These are phyloP conservation scores for Phaedon cochleariae DNA, from an alignment of 2,888 invertebrate species.

Conservation along the genomic window DNA sequence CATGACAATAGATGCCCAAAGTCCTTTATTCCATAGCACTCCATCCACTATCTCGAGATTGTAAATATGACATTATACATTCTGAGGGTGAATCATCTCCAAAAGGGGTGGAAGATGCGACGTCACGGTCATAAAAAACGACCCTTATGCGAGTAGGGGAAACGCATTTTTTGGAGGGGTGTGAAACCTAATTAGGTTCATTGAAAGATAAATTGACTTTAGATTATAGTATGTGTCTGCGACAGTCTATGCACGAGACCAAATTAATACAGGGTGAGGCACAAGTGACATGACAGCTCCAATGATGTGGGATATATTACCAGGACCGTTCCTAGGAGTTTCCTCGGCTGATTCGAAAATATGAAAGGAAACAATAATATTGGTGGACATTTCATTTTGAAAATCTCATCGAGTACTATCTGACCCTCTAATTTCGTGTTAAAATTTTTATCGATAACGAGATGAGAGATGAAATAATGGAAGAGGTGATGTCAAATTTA, in stretches of 20 bases:
- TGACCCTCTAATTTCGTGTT: no score
- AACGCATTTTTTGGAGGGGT: conserved; percentile 15
- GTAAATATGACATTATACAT: conserved; percentile 16
- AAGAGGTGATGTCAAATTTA: no score
- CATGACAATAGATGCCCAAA: conserved; percentile 9
- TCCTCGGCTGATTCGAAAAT: no score
- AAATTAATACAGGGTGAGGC: not conserved
- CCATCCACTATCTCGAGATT: conserved; percentile 5
- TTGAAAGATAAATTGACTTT: conserved; percentile 19
- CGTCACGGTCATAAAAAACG: conserved; percentile 16
- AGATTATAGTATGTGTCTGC: conserved; percentile 14
- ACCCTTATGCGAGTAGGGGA: not conserved
- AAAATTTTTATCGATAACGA: no score
- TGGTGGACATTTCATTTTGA: no score
- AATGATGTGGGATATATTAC: no score
- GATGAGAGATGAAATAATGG: no score
- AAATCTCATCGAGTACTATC: no score
- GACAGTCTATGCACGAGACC: not conserved
- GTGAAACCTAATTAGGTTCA: conserved; percentile 7
- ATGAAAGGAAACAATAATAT: no score
- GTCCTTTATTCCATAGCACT: not conserved
- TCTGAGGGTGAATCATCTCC: conserved; percentile 14
- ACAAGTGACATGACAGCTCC: no score
- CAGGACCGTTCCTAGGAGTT: no score
- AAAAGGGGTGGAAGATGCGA: conserved; percentile 8